Conservation (phyloP, 2,113 vertebrate genomes). For the Paraplagusia blochii region DNA sequence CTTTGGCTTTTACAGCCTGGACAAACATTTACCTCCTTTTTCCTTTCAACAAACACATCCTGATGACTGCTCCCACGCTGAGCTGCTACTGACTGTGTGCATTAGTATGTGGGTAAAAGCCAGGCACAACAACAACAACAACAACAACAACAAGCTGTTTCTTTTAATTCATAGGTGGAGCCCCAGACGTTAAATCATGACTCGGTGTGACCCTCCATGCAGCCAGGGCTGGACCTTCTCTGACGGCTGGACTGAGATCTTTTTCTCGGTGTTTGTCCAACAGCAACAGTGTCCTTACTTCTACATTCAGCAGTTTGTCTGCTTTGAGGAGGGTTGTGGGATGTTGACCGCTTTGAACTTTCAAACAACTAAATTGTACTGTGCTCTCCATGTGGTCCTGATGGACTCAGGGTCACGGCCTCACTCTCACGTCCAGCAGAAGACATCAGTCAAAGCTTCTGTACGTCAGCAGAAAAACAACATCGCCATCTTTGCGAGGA, state of each 20-base stretch:
- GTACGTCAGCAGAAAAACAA: conserved; percentile 6
- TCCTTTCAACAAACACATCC: not conserved
- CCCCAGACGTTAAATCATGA: conserved; percentile 36
- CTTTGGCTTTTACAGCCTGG: not conserved
- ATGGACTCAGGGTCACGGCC: not conserved
- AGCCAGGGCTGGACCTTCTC: conserved; percentile 16
- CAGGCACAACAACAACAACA: not conserved
- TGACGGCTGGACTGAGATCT: conserved; percentile 12
- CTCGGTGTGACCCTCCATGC: conserved; percentile 5
- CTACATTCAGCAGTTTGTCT: conserved; percentile 10
- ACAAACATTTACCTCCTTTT: conserved; percentile 1
- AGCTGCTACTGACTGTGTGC: conserved; percentile 2
- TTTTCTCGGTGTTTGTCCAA: conserved; percentile 25
- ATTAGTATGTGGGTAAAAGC: conserved; percentile 1
- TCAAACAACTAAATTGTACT: conserved; percentile 18
- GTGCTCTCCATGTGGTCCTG: conserved; percentile 14
- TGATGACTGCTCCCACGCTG: conserved; percentile 20
- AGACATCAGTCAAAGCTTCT: conserved; percentile 5
- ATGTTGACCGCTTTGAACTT: conserved; percentile 4
- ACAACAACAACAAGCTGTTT: not conserved
- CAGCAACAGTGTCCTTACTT: conserved; percentile 1
- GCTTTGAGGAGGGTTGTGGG: conserved; percentile 9
- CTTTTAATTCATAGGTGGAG: not conserved
- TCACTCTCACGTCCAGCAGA: conserved; percentile 1
- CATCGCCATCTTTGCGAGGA: not conserved